These are phyloP conservation scores for Sweltsa coloradensis DNA, from an alignment of 1,140 invertebrate species.

Conservation along the genomic window DNA sequence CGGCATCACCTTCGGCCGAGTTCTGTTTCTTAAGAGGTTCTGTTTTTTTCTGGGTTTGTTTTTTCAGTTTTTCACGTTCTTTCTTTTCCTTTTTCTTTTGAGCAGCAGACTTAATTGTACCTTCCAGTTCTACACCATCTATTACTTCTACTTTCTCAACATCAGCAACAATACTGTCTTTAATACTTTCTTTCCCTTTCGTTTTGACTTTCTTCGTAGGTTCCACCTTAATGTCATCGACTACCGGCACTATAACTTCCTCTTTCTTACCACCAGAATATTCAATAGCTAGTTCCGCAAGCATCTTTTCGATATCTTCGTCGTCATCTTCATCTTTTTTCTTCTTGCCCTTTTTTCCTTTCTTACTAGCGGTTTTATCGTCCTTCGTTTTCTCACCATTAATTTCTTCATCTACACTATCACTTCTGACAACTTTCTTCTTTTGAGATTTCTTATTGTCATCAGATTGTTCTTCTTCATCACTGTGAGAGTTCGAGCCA, in stretches of 20 bases:
- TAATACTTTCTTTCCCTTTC: conserved; percentile 20
- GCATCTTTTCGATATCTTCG: conserved; percentile 40
- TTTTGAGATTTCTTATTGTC: not conserved
- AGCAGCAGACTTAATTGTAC: conserved; percentile 65
- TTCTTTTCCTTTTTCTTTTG: conserved; percentile 82
- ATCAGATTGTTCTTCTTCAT: conserved; percentile 29
- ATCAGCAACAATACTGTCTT: conserved; percentile 23
- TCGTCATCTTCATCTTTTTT: conserved; percentile 31
- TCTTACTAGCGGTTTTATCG: conserved; percentile 17
- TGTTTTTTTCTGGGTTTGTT: conserved; percentile 44
- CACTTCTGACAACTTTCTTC: conserved; percentile 15
- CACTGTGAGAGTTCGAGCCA: no score
- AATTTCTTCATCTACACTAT: conserved; percentile 14
- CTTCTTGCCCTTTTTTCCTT: conserved; percentile 18
- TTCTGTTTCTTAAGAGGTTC: not conserved
- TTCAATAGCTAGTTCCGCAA: conserved; percentile 68
- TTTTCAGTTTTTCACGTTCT: conserved; percentile 65
- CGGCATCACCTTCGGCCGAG: not conserved
- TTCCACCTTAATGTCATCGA: conserved; percentile 16
- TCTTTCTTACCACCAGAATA: conserved; percentile 47
- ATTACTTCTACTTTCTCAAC: conserved; percentile 24
- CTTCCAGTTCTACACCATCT: conserved; percentile 40
- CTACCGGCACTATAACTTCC: conserved; percentile 13
- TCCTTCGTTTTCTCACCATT: conserved; percentile 13
- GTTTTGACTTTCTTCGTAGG: conserved; percentile 17